Evolutionary conservation across 1,140 invertebrate species (phyloP), one percentile per base, ranked within the genome.

Genomic region (Helicorthomorpha holstii): DNA sequence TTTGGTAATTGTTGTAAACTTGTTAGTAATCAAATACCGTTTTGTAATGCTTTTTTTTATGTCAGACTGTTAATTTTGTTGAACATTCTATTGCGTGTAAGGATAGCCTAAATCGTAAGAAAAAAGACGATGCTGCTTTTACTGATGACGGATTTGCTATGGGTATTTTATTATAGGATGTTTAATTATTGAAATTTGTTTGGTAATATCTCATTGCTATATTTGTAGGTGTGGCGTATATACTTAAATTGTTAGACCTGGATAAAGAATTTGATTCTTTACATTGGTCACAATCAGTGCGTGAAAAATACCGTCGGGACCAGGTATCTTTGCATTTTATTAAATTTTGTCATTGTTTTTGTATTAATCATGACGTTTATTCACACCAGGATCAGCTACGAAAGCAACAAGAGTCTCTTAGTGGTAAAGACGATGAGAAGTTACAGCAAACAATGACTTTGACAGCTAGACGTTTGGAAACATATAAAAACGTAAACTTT

Each of bases 81-180:
- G 91, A 98, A 63, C 81, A 97, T 64, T 82, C 88, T 23, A 80
- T 97, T 48, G 77, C 81, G 21, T 85, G 84, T 58, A 96, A 97
- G 66, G 89, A 97, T 59, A 88, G 90, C 65, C 79, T 98, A 67
- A 78, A 73, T 57, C 81, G 80, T 45, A 91, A 89, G 61, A 88
- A 89, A 60, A 83, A 83, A 64, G 67, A 76, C 16, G 85, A 83
- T 24, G 83, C 86, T 51, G 78, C 86, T 2, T 98, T 98, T 67
- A 93, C 89, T 3, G 93, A 98, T 69, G 95, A 98, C 71, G 95
- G 95, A 29, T 98, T 99, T 73, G 85, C 91, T 24, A 89, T 99
- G 77, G 94, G 93, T 79, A 65, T 68, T 60, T 52, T n/a, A n/a
- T 24, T 12, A 48, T 48, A 24, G 3, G 16, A 24, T 48, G 12